phyloP scores from a whole-genome alignment of 92 coral and sea anemone genomes.

The Nematostella vectensis region DNA sequence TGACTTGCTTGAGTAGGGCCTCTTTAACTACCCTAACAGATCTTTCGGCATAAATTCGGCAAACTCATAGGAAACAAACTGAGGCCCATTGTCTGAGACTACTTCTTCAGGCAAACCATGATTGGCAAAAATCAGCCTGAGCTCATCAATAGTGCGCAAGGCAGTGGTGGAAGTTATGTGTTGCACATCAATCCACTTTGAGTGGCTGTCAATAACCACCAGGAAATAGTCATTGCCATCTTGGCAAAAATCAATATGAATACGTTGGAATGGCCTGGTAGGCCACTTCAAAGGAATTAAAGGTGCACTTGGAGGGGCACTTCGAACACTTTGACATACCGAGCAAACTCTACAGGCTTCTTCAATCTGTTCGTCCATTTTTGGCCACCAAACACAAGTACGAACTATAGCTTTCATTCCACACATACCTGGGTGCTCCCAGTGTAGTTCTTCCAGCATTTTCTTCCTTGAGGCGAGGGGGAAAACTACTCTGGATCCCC shows the following conservation, averaged over 20 bases:
- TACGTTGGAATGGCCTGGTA: constrained; percentile 40
- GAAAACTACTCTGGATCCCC: constrained; percentile 29
- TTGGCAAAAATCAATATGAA: constrained; percentile 45
- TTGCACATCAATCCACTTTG: constrained; percentile 44
- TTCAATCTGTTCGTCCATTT: constrained; percentile 38
- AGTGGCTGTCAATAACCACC: constrained; percentile 28
- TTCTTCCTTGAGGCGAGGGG: constrained; percentile 16
- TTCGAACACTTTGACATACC: neutral
- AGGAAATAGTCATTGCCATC: constrained; percentile 25
- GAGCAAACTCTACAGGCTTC: constrained; percentile 4
- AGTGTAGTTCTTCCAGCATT: constrained; percentile 12
- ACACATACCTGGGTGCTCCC: constrained; percentile 52
- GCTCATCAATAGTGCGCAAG: constrained; percentile 17
- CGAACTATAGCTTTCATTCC: constrained; percentile 46
- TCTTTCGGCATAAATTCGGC: constrained; percentile 28
- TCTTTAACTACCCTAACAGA: constrained; percentile 18
- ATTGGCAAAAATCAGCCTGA: constrained; percentile 33
- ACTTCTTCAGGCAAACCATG: constrained; percentile 41
- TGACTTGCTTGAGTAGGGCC: constrained; percentile 21
- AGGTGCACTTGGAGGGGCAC: constrained; percentile 34
- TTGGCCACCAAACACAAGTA: constrained; percentile 40
- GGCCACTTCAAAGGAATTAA: constrained; percentile 51
- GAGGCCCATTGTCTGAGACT: constrained; percentile 36
- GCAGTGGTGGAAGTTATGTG: constrained; percentile 36
- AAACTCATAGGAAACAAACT: constrained; percentile 31